Evolutionary conservation across 1,140 invertebrate genomes (phyloP), one percentile per base, ranked within the genome.

Genomic region (Sinonovacula constricta): DNA sequence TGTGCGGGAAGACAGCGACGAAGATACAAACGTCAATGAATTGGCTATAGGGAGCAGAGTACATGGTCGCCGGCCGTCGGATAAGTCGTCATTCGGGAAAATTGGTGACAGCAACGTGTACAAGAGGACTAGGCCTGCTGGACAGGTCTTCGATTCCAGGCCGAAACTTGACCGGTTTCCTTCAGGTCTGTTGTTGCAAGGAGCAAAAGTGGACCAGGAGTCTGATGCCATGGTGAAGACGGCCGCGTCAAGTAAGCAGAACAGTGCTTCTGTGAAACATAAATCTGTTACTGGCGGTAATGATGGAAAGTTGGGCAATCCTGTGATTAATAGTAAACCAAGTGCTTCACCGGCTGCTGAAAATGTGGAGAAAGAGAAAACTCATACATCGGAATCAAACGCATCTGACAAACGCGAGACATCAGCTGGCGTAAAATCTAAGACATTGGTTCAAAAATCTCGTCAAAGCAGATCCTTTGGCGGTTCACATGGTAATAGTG

Each of bases 61-160:
- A 18, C 51, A 24, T 30, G 31, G 53, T n/a, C 18, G 36, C 31
- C 49, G 51, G 53, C 10, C 33, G 22, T 5, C 18, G 15, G 59
- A 45, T 14, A 69, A 24, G n/a, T 30, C 31, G 14, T 53, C 30
- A 53, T 65, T 69, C 54, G 70, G 51, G 34, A 67, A 60, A 36
- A 70, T 67, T 3, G 79, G 69, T 7, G 65, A 74, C 36, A 65
- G 39, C 15, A 45, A 74, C n/a, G 60, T 74, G 0, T 74, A 74
- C 31, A 74, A 74, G 45, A 60, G 71, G 31, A 74, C 71, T 7
- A 26, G 71, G 36, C 71, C 71, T 15, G 51, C 36, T 49, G 26
- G 56, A 3, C 31, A 39, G 12, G 53, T 72, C 63, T 36, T 31
- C 28, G n/a, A n/a, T n/a, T 26, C 31, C 10, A 15, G 28, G 28